A percentile compares a stretch with the other conserved stretches of the same genome.
These are phyloP conservation scores for Nibea albiflora DNA, from an alignment of 2,113 vertebrate genomes.

Conservation along the genomic window DNA sequence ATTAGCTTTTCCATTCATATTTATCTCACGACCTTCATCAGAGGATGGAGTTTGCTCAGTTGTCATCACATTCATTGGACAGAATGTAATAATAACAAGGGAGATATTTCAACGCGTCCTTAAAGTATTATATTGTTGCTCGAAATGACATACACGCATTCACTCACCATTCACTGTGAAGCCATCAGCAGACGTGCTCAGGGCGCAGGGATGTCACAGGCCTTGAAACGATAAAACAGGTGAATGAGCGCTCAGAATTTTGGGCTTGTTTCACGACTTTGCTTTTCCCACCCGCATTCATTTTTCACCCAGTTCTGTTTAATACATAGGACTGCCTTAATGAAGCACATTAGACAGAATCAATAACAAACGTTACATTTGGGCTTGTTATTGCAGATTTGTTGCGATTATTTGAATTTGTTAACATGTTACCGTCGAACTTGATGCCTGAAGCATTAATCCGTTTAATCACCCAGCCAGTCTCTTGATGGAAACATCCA, in stretches of 20 bases:
- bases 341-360: conserved; percentile 23
- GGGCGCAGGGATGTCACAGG: no score
- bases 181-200: no score
- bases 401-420: not conserved
- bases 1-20: not conserved
- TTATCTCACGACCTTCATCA: not conserved
- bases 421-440: not conserved
- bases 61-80: not conserved
- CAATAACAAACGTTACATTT: not conserved
- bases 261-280: not conserved
- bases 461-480: not conserved
- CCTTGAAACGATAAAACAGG: no score
- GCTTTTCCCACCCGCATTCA: not conserved
- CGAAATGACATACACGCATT: not conserved
- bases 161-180: no score
- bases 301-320: not conserved
- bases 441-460: not conserved
- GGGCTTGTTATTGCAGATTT: not conserved
- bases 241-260: not conserved
- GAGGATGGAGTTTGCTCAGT: not conserved
- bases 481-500: not conserved
- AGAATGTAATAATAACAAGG: no score
- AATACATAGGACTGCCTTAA: not conserved
- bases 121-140: not conserved
- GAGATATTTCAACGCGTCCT: not conserved